phyloP scores from a whole-genome alignment of 2,888 invertebrate species.

The Gonocerus acuteangulatus region DNA sequence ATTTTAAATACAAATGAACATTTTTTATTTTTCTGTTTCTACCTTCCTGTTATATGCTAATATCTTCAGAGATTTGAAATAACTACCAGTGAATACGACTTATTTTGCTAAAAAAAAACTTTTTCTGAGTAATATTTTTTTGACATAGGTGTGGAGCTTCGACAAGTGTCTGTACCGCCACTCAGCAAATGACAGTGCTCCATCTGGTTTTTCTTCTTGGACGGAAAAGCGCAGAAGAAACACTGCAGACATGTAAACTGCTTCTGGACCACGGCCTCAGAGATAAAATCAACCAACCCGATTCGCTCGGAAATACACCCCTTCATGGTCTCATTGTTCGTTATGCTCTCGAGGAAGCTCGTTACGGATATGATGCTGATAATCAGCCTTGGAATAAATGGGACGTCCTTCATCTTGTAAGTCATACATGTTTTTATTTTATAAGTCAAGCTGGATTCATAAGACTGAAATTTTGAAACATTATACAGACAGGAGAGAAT shows the following conservation, averaged over 20 bases:
- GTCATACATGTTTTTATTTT: slow-evolving; percentile 4
- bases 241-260: slow-evolving; percentile 58
- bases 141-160: slow-evolving; percentile 59
- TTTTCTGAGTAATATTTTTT: too few species aligned
- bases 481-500: too few species aligned
- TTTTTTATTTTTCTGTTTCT: too few species aligned
- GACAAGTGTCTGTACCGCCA: slow-evolving; percentile 60
- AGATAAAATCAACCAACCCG: slow-evolving; percentile 63
- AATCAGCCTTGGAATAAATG: slow-evolving; percentile 58
- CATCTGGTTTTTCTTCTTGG: slow-evolving; percentile 63
- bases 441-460: background rate
- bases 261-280: slow-evolving; percentile 64
- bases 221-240: slow-evolving; percentile 62
- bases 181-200: slow-evolving; percentile 62
- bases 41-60: too few species aligned
- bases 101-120: too few species aligned
- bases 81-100: too few species aligned
- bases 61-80: too few species aligned
- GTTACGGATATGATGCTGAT: slow-evolving; percentile 55
- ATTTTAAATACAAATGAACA: too few species aligned
- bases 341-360: slow-evolving; percentile 61
- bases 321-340: slow-evolving; percentile 54
- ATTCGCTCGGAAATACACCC: slow-evolving; percentile 65
- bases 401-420: slow-evolving; percentile 62
- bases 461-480: too few species aligned